Conservation (phyloP, 2,797 vertebrate species). For the Sebastes hubbsi region DNA sequence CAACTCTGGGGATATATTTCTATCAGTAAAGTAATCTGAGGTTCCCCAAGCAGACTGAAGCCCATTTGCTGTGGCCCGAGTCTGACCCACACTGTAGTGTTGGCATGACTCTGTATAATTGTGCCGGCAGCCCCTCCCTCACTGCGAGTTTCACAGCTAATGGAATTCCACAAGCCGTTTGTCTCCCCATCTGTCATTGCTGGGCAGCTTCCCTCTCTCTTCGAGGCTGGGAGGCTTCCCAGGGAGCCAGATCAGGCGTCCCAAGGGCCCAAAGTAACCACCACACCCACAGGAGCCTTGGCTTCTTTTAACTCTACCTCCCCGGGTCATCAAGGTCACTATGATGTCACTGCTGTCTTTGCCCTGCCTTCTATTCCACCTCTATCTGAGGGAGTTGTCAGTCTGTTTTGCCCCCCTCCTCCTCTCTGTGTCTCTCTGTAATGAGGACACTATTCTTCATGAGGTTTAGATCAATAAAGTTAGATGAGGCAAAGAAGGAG, state of each 20-base stretch:
- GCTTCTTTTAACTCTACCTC: constrained; percentile 43
- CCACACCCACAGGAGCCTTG: constrained; percentile 65
- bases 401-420: not conserved
- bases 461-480: constrained; percentile 63
- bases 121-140: constrained; percentile 34
- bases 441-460: constrained; percentile 41
- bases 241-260: constrained; percentile 49
- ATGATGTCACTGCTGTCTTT: constrained; percentile 42
- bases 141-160: constrained; percentile 50
- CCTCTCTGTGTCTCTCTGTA: not conserved
- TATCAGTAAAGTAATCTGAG: constrained; percentile 19
- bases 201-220: constrained; percentile 57
- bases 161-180: constrained; percentile 58
- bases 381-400: constrained; percentile 32
- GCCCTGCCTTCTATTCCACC: constrained; percentile 16
- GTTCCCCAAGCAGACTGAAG: constrained; percentile 13
- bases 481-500: constrained; percentile 48
- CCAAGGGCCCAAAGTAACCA: constrained; percentile 38
- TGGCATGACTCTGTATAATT: constrained; percentile 47
- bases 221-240: constrained; percentile 60
- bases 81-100: constrained; percentile 33
- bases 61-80: constrained; percentile 15
- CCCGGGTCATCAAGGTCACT: constrained; percentile 42
- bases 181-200: constrained; percentile 67
- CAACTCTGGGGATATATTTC: constrained; percentile 8